phyloP scores from a whole-genome alignment of 2,888 invertebrate genomes.

The Ophion ellenae region DNA sequence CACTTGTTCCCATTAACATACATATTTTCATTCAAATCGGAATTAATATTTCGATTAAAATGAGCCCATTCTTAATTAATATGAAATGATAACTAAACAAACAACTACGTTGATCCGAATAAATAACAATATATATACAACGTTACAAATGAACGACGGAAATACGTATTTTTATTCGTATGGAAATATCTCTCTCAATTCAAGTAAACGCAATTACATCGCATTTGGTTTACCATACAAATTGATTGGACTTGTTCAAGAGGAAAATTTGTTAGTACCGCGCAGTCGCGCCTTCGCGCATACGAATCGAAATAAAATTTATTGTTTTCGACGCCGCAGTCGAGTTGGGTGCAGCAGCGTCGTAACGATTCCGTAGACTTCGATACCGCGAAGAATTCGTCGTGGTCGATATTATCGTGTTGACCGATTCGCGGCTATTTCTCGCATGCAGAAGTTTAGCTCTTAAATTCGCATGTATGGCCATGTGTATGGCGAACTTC shows the following conservation, averaged over 20 bases:
- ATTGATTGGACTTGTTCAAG: neutral
- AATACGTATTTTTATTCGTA: neutral
- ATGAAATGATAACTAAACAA: neutral
- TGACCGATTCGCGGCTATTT: slow-evolving; percentile 68
- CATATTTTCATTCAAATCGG: neutral
- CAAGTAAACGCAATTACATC: neutral
- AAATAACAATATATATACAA: neutral
- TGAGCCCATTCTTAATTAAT: neutral
- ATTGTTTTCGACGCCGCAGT: slow-evolving; percentile 18
- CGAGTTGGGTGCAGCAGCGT: slow-evolving; percentile 3
- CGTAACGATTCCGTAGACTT: slow-evolving; percentile 55
- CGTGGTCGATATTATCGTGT: slow-evolving; percentile 74
- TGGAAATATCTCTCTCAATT: neutral
- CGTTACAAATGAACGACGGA: neutral
- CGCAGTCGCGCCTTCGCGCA: neutral
- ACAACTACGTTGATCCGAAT: neutral
- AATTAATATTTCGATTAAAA: neutral
- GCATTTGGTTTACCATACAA: slow-evolving; percentile 1
- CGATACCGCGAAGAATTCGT: slow-evolving; percentile 73
- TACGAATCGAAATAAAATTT: slow-evolving; percentile 20
- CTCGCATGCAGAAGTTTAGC: slow-evolving; percentile 20
- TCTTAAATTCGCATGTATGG: neutral
- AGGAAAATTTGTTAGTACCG: neutral
- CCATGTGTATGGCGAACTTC: neutral
- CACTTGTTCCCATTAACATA: neutral